Conservation (phyloP, 92 coral and sea anemone species). For the Virgularia gustaviana region DNA sequence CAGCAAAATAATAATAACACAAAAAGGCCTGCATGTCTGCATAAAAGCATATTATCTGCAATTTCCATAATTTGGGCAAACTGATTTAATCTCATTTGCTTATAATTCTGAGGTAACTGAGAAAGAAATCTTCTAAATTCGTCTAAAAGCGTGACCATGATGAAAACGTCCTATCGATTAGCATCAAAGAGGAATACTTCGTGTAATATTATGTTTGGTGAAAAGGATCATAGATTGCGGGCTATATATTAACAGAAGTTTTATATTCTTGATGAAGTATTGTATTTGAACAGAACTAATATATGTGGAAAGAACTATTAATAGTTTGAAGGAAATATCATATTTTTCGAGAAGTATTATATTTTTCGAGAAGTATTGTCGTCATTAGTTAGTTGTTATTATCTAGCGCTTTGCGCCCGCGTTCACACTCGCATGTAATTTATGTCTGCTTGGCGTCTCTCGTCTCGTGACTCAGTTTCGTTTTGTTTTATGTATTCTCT, state of each 20-base stretch:
- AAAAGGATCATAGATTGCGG: not conserved
- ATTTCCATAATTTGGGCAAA: slow-evolving; percentile 4
- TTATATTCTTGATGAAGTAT: too few species aligned
- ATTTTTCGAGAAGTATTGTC: too few species aligned
- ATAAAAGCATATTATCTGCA: not conserved
- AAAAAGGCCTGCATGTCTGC: not conserved
- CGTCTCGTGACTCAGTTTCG: too few species aligned
- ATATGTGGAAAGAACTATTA: too few species aligned
- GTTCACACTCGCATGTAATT: too few species aligned
- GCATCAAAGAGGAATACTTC: not conserved
- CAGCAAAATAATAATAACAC: slow-evolving; percentile 5
- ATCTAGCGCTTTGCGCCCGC: too few species aligned
- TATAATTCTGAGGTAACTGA: not conserved
- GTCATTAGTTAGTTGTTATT: too few species aligned
- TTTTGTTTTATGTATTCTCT: too few species aligned
- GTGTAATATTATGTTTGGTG: not conserved
- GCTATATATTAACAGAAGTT: not conserved
- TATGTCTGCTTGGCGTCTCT: too few species aligned
- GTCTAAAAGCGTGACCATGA: not conserved
- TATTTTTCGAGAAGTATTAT: too few species aligned
- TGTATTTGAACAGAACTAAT: too few species aligned
- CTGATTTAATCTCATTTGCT: slow-evolving; percentile 2
- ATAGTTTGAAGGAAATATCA: too few species aligned
- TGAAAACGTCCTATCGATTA: not conserved
- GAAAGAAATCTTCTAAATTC: slow-evolving; percentile 8